phyloP scores from a whole-genome alignment of 1,140 invertebrate species.

The Phthorimaea operculella region DNA sequence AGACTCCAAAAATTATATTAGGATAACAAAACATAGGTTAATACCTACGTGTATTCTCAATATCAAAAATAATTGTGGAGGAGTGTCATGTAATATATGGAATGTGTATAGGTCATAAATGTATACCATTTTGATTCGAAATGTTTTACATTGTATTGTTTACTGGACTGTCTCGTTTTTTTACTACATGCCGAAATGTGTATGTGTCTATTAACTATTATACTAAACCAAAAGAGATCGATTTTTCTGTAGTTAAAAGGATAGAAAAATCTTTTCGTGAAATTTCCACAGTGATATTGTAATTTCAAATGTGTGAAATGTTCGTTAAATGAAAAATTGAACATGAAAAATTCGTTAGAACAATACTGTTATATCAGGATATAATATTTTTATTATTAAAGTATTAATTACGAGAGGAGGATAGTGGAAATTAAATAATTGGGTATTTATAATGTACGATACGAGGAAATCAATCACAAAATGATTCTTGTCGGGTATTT shows the following conservation, averaged over 20 bases:
- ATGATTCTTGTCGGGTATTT: neutral
- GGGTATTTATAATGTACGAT: slow-evolving; percentile 6
- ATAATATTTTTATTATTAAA: neutral
- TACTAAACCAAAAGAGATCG: too few species aligned
- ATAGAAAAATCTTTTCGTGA: too few species aligned
- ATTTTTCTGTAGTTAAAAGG: too few species aligned
- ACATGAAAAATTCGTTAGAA: neutral
- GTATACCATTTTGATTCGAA: slow-evolving; percentile 45
- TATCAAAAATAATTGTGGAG: slow-evolving; percentile 48
- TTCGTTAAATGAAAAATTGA: too few species aligned
- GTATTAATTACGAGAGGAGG: neutral
- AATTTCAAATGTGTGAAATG: slow-evolving; percentile 13
- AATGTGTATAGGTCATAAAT: slow-evolving; percentile 30
- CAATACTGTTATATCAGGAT: neutral
- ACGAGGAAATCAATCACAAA: slow-evolving; percentile 6
- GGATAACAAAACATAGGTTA: slow-evolving; percentile 36
- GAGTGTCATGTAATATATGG: slow-evolving; percentile 36
- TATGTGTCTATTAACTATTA: too few species aligned
- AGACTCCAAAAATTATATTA: slow-evolving; percentile 61
- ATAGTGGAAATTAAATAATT: neutral
- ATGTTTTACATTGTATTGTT: neutral
- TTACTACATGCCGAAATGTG: too few species aligned
- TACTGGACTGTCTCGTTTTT: too few species aligned
- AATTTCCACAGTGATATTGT: too few species aligned
- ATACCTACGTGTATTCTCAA: slow-evolving; percentile 35